These are phyloP conservation scores for Saimiri boliviensis DNA, from an alignment of 2,113 vertebrate genomes.

Conservation along the genomic window DNA sequence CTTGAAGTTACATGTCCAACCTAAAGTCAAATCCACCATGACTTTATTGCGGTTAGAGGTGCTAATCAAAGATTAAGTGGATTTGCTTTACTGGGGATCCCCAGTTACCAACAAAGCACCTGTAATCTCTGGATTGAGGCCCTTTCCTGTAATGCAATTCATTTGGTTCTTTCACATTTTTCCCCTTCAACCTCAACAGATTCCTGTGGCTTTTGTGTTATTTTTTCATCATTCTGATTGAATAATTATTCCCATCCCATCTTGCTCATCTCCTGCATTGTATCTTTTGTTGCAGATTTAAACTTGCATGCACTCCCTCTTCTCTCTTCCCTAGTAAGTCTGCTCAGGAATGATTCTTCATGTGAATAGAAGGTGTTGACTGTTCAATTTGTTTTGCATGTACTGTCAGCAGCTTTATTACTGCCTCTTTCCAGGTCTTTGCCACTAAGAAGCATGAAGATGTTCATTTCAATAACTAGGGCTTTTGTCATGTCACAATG, in stretches of 20 bases:
- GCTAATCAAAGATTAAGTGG: constrained; percentile 40
- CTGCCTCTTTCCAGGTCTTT: constrained; percentile 2
- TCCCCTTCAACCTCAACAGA: constrained; percentile 21
- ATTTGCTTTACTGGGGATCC: background rate
- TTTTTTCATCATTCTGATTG: constrained; percentile 40
- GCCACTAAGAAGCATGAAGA: background rate
- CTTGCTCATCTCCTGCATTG: constrained; percentile 16
- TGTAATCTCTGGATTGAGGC: background rate
- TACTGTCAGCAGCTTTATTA: constrained; percentile 45
- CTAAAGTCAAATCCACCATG: constrained; percentile 37
- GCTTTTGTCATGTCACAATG: constrained; percentile 26
- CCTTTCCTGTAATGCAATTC: constrained; percentile 5
- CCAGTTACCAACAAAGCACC: background rate
- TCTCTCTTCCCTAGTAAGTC: background rate
- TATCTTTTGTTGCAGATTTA: constrained; percentile 52
- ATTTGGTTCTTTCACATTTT: constrained; percentile 14
- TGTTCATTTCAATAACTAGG: background rate
- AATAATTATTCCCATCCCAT: constrained; percentile 68
- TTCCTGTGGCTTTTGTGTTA: constrained; percentile 62
- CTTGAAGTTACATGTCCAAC: background rate
- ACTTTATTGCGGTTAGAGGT: background rate
- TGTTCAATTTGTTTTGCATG: background rate
- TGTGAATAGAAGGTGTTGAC: constrained; percentile 54
- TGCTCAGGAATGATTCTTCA: constrained; percentile 4
- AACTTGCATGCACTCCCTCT: background rate